Evolutionary conservation across 2,888 invertebrate genomes (phyloP).

Genomic region (Chironomus tentans): DNA sequence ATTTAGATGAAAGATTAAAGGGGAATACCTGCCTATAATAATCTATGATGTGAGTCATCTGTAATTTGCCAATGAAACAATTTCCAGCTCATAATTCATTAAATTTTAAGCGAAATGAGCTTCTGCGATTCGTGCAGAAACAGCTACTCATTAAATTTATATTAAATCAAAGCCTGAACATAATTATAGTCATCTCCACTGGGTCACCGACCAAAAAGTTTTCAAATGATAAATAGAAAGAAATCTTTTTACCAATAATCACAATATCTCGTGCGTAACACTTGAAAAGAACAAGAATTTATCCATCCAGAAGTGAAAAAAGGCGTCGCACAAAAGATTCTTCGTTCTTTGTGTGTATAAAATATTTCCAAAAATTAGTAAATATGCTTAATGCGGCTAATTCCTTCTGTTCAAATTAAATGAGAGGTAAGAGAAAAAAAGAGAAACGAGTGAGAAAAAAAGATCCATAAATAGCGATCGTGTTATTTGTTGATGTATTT

Average conservation of each 20-base stretch:
- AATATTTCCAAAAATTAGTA: not conserved
- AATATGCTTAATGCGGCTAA: slow-evolving; percentile 2
- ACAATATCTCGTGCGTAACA: slow-evolving; percentile 25
- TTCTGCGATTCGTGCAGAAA: no score
- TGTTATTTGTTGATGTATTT: slow-evolving; percentile 6
- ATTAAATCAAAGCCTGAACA: no score
- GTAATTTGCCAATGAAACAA: no score
- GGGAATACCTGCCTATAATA: no score
- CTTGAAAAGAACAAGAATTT: not conserved
- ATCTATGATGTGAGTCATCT: no score
- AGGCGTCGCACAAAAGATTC: not conserved
- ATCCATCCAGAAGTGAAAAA: no score
- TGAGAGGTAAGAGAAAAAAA: not conserved
- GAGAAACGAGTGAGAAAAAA: not conserved
- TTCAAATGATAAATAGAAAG: not conserved
- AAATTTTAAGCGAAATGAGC: no score
- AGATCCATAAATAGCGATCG: slow-evolving; percentile 12
- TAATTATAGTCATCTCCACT: no score
- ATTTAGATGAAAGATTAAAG: no score
- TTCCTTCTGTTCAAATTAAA: not conserved
- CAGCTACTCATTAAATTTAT: no score
- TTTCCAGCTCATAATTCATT: no score
- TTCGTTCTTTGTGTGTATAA: not conserved
- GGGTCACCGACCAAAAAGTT: not conserved
- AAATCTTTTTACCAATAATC: slow-evolving; percentile 8